Percentiles rank a stretch among this genome's conserved stretches.
phyloP scores from a whole-genome alignment of 2,797 vertebrate species.

The Synanceia verrucosa region DNA sequence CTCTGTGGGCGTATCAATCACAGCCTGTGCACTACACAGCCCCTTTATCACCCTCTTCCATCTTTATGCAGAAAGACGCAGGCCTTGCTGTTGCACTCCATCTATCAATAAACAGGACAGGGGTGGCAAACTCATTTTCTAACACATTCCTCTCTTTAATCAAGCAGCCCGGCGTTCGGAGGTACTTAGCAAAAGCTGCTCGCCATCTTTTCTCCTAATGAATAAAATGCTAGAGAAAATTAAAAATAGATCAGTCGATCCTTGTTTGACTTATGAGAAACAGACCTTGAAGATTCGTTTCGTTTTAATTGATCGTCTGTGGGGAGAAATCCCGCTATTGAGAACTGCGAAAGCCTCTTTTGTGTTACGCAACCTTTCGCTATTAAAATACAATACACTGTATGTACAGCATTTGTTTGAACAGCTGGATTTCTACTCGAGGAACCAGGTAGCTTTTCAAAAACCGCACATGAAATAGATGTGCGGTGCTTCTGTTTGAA shows the following conservation, averaged over 20 bases:
- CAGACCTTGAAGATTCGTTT: neutral
- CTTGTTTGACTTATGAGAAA: conserved; percentile 30
- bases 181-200: conserved; percentile 44
- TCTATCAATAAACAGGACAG: conserved; percentile 70
- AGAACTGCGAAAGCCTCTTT: conserved; percentile 32
- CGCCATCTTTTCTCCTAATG: conserved; percentile 39
- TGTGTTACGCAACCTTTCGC: conserved; percentile 37
- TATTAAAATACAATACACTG: conserved; percentile 53
- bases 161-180: conserved; percentile 51
- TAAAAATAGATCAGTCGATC: conserved; percentile 1
- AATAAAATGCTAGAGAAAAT: conserved; percentile 19
- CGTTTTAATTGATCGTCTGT: conserved; percentile 25
- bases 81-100: conserved; percentile 75
- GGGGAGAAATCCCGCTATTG: conserved; percentile 12
- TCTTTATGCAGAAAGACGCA: conserved; percentile 74
- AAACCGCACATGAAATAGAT: conserved; percentile 48
- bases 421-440: conserved; percentile 68
- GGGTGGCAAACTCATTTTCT: conserved; percentile 77
- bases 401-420: conserved; percentile 54
- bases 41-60: conserved; percentile 74
- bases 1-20: conserved; percentile 76
- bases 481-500: conserved; percentile 56
- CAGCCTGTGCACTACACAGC: conserved; percentile 18
- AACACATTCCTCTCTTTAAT: conserved; percentile 76
- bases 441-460: conserved; percentile 63